A percentile compares a stretch with the other conserved stretches of the same genome.
These are phyloP conservation scores for Apomyelois bistriatella DNA, from an alignment of 2,888 invertebrate species.

Conservation along the genomic window DNA sequence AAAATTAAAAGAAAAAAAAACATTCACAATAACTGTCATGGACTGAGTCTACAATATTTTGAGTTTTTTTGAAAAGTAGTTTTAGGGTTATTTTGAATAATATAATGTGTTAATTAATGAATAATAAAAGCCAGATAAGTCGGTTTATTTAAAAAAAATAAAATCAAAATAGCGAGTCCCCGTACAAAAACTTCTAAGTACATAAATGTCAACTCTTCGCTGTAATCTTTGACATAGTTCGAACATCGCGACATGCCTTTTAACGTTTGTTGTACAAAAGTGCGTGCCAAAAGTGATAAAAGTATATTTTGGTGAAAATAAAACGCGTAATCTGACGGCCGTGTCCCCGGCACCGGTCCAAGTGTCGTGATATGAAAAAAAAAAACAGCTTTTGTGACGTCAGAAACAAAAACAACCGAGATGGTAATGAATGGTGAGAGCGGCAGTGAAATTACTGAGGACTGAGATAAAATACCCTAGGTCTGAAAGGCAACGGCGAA, in stretches of 20 bases:
- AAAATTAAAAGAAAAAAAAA: no score
- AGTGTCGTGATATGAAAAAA: not conserved
- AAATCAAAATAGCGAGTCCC: no score
- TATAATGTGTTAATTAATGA: no score
- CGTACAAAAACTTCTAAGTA: no score
- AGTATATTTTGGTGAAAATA: slow-evolving; percentile 7
- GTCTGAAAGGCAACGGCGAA: no score
- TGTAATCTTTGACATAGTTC: not conserved
- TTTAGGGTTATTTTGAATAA: no score
- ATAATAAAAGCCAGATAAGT: no score
- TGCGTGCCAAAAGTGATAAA: slow-evolving; percentile 8
- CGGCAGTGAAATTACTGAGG: not conserved
- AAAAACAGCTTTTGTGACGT: not conserved
- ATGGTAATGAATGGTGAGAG: not conserved
- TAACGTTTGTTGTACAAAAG: slow-evolving; percentile 1
- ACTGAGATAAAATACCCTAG: no score
- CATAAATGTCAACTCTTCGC: not conserved
- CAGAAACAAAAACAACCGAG: not conserved
- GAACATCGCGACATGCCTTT: not conserved
- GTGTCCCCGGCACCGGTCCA: not conserved
- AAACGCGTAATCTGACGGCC: not conserved
- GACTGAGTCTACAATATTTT: no score
- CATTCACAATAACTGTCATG: no score
- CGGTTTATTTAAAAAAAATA: no score
- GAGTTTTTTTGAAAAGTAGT: no score